Percentiles rank a stretch among this genome's conserved stretches.
Evolutionary conservation across 2,113 vertebrate genomes (phyloP).

Genomic region (Shinisaurus crocodilurus): DNA sequence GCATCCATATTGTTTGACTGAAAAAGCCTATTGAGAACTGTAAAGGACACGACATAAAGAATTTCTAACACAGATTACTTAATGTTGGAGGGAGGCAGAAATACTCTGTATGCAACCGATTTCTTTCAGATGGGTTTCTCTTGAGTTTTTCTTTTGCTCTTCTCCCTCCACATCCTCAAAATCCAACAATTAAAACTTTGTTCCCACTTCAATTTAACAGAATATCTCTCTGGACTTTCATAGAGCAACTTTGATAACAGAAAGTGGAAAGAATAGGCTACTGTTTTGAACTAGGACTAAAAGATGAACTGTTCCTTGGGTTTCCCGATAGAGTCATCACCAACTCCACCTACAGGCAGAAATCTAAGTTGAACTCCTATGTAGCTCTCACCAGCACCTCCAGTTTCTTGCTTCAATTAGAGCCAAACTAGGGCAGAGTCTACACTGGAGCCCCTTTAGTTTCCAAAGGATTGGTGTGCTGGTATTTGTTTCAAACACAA

Average conservation of each 20-base stretch:
- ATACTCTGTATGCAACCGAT: conserved; percentile 67
- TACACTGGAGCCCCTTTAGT: neutral
- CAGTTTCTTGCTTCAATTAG: conserved; percentile 32
- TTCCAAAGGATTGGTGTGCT: neutral
- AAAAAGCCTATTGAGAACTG: conserved; percentile 66
- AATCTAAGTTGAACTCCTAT: conserved; percentile 70
- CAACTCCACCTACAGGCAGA: conserved; percentile 60
- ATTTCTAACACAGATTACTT: conserved; percentile 73
- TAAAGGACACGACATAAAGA: conserved; percentile 59
- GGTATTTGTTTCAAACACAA: neutral
- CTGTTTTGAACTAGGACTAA: conserved; percentile 67
- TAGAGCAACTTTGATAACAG: conserved; percentile 64
- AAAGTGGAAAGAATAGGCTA: conserved; percentile 62
- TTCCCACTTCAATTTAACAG: conserved; percentile 62
- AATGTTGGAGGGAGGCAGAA: conserved; percentile 64
- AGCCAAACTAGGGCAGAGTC: neutral
- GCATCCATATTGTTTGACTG: conserved; percentile 62
- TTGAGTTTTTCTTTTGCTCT: conserved; percentile 58
- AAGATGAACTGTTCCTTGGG: conserved; percentile 65
- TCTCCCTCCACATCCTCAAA: conserved; percentile 24
- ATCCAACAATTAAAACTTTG: conserved; percentile 73
- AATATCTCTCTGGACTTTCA: conserved; percentile 62
- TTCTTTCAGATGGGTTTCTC: conserved; percentile 65
- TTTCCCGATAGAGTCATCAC: conserved; percentile 63
- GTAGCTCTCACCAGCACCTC: conserved; percentile 21